A percentile compares a stretch with the other conserved stretches of the same genome.
These are phyloP conservation scores for Ophion slaviceki DNA, from an alignment of 2,888 invertebrate species.

Conservation along the genomic window DNA sequence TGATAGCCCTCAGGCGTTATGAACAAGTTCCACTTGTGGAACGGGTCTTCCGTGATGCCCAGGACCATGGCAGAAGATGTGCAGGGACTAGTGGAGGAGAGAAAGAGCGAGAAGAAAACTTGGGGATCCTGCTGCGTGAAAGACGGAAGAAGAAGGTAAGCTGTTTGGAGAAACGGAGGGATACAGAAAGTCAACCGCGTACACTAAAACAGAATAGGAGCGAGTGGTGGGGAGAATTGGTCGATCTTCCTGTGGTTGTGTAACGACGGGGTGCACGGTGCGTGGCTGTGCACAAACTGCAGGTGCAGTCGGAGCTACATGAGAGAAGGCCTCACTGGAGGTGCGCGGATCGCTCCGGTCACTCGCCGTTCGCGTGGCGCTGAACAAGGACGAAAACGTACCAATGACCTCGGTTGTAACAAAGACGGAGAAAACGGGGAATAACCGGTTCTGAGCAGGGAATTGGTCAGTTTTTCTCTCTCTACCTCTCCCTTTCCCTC, in stretches of 20 bases:
- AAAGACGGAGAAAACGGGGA: conserved; percentile 53
- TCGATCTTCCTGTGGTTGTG: conserved; percentile 49
- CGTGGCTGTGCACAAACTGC: conserved; percentile 71
- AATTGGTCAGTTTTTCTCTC: conserved; percentile 37
- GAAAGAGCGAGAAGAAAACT: conserved; percentile 50
- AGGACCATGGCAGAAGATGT: conserved; percentile 54
- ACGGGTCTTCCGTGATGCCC: conserved; percentile 67
- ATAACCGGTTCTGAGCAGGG: conserved; percentile 56
- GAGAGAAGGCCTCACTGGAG: conserved; percentile 55
- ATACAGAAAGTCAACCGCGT: conserved; percentile 25
- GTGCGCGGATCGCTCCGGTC: conserved; percentile 69
- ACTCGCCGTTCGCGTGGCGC: conserved; percentile 82
- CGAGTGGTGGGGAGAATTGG: conserved; percentile 9
- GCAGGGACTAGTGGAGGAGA: conserved; percentile 40
- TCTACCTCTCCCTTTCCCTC: conserved; percentile 9
- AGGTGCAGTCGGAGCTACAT: conserved; percentile 75
- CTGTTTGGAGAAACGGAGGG: conserved; percentile 33
- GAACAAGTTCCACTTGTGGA: conserved; percentile 77
- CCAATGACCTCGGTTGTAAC: conserved; percentile 59
- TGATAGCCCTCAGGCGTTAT: conserved; percentile 80
- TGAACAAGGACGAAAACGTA: conserved; percentile 66
- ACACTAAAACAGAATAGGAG: conserved; percentile 55
- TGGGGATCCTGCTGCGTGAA: conserved; percentile 39
- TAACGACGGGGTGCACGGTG: conserved; percentile 61
- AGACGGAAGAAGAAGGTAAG: conserved; percentile 57